Conservation (phyloP, 2,888 invertebrate genomes). For the Vesta saturnalis region DNA sequence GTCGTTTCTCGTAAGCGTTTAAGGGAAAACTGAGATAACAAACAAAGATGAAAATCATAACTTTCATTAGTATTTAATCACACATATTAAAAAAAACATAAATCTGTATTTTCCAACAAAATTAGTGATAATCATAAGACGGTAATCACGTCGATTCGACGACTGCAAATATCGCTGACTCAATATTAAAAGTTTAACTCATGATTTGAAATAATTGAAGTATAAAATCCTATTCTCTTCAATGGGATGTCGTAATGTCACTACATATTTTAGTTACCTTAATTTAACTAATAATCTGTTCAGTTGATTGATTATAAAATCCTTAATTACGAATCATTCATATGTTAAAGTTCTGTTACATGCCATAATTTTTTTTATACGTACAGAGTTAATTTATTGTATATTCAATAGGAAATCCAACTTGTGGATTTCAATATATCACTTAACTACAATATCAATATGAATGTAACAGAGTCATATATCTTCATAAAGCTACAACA, state of each 20-base stretch:
- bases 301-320: neutral
- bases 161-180: conserved; percentile 56
- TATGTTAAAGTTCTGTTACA: too few relatives aligned
- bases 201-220: conserved; percentile 55
- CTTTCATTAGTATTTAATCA: too few relatives aligned
- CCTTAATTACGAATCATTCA: neutral
- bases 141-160: conserved; percentile 13
- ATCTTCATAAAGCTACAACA: conserved; percentile 1
- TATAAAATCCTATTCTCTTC: conserved; percentile 54
- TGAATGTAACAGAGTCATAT: neutral
- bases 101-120: too few relatives aligned
- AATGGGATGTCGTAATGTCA: conserved; percentile 36
- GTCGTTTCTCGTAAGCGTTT: too few relatives aligned
- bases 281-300: neutral
- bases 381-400: too few relatives aligned
- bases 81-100: too few relatives aligned
- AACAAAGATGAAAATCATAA: too few relatives aligned
- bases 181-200: conserved; percentile 52
- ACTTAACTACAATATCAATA: neutral
- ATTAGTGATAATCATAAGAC: neutral
- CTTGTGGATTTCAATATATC: neutral
- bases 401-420: too few relatives aligned
- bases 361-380: too few relatives aligned
- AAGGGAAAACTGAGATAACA: too few relatives aligned
- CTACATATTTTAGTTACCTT: neutral